A percentile compares a stretch with the other conserved stretches of the same genome.
phyloP scores from a whole-genome alignment of 2,797 vertebrate genomes.

The Betta splendens region DNA sequence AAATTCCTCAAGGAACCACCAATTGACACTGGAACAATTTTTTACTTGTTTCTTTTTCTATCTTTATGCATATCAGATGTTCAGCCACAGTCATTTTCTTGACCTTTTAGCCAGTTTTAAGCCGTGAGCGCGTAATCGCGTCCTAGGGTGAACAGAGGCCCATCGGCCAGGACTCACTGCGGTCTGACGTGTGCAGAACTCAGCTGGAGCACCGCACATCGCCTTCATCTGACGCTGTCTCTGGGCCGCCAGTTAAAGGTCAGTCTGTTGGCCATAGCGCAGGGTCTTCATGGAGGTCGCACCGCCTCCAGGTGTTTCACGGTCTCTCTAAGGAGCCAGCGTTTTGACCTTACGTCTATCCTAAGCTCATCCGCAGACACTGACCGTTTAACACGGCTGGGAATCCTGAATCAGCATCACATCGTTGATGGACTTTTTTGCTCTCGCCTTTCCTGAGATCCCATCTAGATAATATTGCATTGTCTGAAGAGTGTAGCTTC shows the following conservation, averaged over 20 bases:
- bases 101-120: too few species aligned
- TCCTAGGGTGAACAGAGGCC: background rate
- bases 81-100: background rate
- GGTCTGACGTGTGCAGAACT: too few species aligned
- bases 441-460: conserved; percentile 1
- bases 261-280: background rate
- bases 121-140: too few species aligned
- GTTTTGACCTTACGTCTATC: conserved; percentile 16
- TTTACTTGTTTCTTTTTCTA: too few species aligned
- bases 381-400: background rate
- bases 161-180: too few species aligned
- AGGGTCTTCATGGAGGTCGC: conserved; percentile 7
- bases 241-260: conserved; percentile 20
- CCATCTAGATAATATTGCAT: conserved; percentile 7
- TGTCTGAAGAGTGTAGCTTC: background rate
- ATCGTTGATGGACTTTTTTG: background rate
- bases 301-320: conserved; percentile 23
- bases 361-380: background rate
- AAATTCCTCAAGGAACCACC: background rate
- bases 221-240: conserved; percentile 9
- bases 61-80: background rate
- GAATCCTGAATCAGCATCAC: background rate
- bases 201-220: background rate
- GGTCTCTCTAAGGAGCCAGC: background rate
- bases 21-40: background rate